Evolutionary conservation across 64 coral and sea anemone genomes (phyloP), one percentile per base, ranked within the genome.

Genomic region (Porites lutea): DNA sequence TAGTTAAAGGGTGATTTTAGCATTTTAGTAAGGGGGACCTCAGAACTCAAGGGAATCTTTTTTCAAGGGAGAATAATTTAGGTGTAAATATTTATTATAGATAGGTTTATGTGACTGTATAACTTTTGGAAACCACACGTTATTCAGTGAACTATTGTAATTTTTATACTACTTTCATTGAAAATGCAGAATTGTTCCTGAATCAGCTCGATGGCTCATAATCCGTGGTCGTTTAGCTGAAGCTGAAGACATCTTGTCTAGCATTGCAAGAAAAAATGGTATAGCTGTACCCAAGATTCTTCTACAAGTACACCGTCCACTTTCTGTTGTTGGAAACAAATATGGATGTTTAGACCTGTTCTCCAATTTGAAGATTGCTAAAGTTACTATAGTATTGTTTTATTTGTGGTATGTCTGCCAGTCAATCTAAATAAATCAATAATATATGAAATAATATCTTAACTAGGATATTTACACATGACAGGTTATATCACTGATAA

Each of bases 201-300:
- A 99, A 54, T 99, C 97, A 74, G 94, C 97, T 48, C 82, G 97
- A 2, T 99, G 97, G 97, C 63, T 99, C 51, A 92, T 99, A 79
- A 99, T 96, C 45, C 90, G 91, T 37, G 97, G 97, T 37, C 88
- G 92, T 50, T 82, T 99, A 5, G 93, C 94, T 60, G 97, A 99
- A 67, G 97, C 97, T 78, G 97, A 99, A 65, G 94, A 96, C 49
- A 94, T 99, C 23, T 70, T 99, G 20, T 85, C 87, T 5, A 95
- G 79, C 37, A 99, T 95, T 48, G 97, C 97, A 4, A 88, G 95
- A 70, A 96, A 99, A 83, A 99, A 99, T 89, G 97, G 97, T 2
- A 90, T 99, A 79, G 94, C 97, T 72, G 87, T 98, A 7, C 97
- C 97, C 0, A 98, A 98, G 69, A 95, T 91, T 23, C 86, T 98